Evolutionary conservation across 1,140 invertebrate genomes (phyloP).

Genomic region (Orchesella cincta): DNA sequence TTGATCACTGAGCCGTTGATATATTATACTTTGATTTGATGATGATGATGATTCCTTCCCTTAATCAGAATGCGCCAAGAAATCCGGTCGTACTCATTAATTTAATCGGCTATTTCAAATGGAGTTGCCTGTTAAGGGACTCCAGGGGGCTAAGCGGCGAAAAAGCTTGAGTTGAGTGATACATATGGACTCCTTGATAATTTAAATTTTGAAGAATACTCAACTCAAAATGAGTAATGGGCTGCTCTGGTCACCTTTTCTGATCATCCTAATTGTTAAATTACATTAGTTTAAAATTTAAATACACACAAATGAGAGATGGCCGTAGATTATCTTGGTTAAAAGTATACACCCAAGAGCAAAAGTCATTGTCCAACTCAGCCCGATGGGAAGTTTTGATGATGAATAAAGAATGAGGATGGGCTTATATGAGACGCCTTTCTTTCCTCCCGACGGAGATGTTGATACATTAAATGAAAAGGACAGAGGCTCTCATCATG

Average conservation of each 20-base stretch:
- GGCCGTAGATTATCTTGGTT: too few relatives aligned
- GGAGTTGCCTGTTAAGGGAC: too few relatives aligned
- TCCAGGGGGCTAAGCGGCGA: too few relatives aligned
- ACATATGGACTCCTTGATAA: too few relatives aligned
- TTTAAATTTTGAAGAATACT: not conserved
- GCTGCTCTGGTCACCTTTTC: constrained; percentile 27
- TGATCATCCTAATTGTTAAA: constrained; percentile 47
- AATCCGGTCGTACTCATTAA: too few relatives aligned
- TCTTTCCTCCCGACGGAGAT: not conserved
- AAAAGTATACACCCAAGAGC: too few relatives aligned
- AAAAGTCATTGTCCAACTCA: too few relatives aligned
- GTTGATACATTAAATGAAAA: constrained; percentile 8
- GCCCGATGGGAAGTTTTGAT: not conserved
- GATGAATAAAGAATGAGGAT: constrained; percentile 12
- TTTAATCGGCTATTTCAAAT: too few relatives aligned
- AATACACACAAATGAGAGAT: not conserved
- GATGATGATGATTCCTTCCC: not conserved
- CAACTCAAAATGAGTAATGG: constrained; percentile 45
- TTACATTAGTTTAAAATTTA: constrained; percentile 33
- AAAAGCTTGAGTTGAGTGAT: too few relatives aligned
- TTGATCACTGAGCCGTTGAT: too few relatives aligned
- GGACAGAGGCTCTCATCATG: too few relatives aligned
- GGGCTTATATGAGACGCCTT: not conserved
- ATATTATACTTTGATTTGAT: too few relatives aligned
- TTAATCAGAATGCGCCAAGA: not conserved